These are phyloP conservation scores for Chlorospingus semifuscus DNA, from an alignment of 2,797 vertebrate species.

Conservation along the genomic window DNA sequence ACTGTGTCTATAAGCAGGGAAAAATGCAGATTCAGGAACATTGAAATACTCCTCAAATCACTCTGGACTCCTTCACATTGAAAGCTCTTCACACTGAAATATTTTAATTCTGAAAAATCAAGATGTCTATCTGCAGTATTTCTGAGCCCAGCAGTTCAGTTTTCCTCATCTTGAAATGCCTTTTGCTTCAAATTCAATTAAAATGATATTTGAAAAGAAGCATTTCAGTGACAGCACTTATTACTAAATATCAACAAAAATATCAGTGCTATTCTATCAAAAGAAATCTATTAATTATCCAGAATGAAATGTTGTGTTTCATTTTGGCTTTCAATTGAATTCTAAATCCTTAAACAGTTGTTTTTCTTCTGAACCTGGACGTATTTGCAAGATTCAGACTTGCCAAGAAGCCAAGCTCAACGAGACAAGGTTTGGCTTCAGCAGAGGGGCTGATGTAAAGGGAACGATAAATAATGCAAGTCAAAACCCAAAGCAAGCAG, in stretches of 20 bases:
- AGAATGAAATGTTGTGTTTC: not conserved
- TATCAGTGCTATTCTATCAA: not conserved
- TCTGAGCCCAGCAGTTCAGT: not conserved
- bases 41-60: not conserved
- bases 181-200: constrained; percentile 13
- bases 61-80: not conserved
- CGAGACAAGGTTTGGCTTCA: not conserved
- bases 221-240: not conserved
- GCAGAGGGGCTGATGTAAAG: not conserved
- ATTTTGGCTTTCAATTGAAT: not conserved
- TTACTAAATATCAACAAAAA: not conserved
- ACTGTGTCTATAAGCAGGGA: not conserved
- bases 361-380: not conserved
- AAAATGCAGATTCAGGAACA: not conserved
- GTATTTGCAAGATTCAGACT: not conserved
- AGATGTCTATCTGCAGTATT: not conserved
- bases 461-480: not conserved
- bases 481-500: not conserved
- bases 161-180: not conserved
- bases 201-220: not conserved
- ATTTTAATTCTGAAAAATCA: constrained; percentile 18
- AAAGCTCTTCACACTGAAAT: not conserved
- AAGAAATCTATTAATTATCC: not conserved
- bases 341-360: not conserved
- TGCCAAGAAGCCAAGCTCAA: not conserved